A percentile compares a stretch with the other conserved stretches of the same genome.
phyloP scores from a whole-genome alignment of 2,797 vertebrate genomes.

The Picus viridis region DNA sequence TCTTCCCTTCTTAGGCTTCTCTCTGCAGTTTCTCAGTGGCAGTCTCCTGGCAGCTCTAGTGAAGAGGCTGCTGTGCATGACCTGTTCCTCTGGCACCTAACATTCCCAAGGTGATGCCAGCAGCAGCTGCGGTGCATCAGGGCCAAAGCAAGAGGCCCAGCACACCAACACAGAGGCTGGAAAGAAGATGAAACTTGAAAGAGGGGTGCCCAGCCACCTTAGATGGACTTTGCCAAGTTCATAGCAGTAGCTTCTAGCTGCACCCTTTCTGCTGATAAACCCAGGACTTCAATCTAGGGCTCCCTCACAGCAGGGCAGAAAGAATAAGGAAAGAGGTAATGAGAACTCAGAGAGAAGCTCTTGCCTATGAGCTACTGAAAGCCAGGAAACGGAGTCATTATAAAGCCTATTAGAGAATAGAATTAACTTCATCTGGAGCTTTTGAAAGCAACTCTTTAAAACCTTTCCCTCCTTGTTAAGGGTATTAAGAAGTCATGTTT shows the following conservation, averaged over 20 bases:
- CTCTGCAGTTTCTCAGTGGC: neutral
- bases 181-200: neutral
- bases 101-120: neutral
- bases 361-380: neutral
- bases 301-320: neutral
- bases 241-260: neutral
- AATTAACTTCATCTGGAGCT: constrained; percentile 26
- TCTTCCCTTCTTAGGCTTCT: neutral
- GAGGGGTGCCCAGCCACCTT: neutral
- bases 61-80: neutral
- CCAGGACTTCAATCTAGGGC: constrained; percentile 27
- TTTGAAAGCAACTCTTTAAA: constrained; percentile 1
- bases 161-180: neutral
- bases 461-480: neutral
- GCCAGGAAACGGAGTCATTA: neutral
- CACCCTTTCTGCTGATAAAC: constrained; percentile 39
- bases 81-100: neutral
- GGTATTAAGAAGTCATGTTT: neutral
- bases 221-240: neutral
- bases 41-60: neutral
- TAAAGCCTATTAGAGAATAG: constrained; percentile 1
- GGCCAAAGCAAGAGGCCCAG: neutral
- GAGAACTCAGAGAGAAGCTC: neutral
- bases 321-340: neutral
- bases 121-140: rapidly evolving